Conservation (phyloP, 2,888 invertebrate species). For the Zygothrica quintamaculata region DNA sequence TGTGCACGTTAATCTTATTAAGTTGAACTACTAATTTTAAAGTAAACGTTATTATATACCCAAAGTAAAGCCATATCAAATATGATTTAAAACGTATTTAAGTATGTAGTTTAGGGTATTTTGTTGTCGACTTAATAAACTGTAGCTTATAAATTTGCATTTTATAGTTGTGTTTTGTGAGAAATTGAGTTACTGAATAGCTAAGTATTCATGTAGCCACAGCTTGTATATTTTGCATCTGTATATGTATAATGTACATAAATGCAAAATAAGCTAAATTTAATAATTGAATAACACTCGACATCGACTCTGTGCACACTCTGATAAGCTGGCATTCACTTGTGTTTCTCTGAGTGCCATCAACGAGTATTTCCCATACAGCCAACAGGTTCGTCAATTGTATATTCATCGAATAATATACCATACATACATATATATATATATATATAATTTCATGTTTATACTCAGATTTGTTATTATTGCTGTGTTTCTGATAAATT, state of each 20-base stretch:
- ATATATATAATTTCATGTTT: neutral
- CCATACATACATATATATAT: slow-evolving; percentile 35
- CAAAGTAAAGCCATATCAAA: too few species aligned
- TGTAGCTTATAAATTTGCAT: slow-evolving; percentile 34
- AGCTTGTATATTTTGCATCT: neutral
- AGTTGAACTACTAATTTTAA: too few species aligned
- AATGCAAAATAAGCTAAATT: slow-evolving; percentile 71
- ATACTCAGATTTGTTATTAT: neutral
- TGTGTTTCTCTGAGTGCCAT: neutral
- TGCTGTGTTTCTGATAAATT: slow-evolving; percentile 26
- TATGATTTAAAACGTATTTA: too few species aligned
- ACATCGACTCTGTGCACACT: slow-evolving; percentile 11
- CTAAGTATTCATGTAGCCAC: slow-evolving; percentile 17
- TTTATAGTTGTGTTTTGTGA: slow-evolving; percentile 26
- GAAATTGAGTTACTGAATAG: slow-evolving; percentile 5
- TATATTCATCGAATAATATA: slow-evolving; percentile 30
- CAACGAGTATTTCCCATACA: neutral
- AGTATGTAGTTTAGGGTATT: too few species aligned
- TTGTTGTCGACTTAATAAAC: too few species aligned
- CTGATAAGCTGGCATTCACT: slow-evolving; percentile 33
- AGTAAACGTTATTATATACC: too few species aligned
- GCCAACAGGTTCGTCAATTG: slow-evolving; percentile 15
- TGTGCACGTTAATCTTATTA: too few species aligned
- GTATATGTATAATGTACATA: slow-evolving; percentile 48
- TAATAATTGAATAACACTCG: slow-evolving; percentile 59